phyloP scores from a whole-genome alignment of 1,140 invertebrate genomes.

The Orius insidiosus region DNA sequence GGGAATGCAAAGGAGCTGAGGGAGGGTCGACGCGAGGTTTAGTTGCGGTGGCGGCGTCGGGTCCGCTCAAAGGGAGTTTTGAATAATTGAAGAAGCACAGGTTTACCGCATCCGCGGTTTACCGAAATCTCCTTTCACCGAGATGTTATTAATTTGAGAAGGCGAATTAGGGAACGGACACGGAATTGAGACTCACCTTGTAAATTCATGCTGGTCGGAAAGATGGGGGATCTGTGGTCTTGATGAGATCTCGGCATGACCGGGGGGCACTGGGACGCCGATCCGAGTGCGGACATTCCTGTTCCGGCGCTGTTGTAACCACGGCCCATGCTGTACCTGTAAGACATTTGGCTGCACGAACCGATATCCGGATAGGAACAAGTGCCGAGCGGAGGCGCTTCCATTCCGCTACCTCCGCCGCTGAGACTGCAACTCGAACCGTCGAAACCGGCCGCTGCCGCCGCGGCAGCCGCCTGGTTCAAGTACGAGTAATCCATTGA shows the following conservation, averaged over 20 bases:
- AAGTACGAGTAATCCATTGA: conserved; percentile 53
- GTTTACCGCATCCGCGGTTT: too few relatives aligned
- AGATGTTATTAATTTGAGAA: too few relatives aligned
- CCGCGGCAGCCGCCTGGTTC: conserved; percentile 43
- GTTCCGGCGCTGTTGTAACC: conserved; percentile 25
- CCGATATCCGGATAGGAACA: conserved; percentile 68
- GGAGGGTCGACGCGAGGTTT: too few relatives aligned
- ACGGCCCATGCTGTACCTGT: conserved; percentile 40
- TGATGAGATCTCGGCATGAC: conserved; percentile 19
- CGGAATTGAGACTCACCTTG: conserved; percentile 36
- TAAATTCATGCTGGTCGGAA: conserved; percentile 42
- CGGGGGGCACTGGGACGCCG: conserved; percentile 18
- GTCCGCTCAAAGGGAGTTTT: too few relatives aligned
- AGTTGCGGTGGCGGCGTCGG: too few relatives aligned
- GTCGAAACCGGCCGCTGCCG: conserved; percentile 39
- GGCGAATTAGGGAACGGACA: conserved; percentile 11
- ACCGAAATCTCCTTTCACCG: too few relatives aligned
- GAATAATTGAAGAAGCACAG: too few relatives aligned
- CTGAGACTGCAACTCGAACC: conserved; percentile 42
- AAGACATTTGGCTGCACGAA: conserved; percentile 66
- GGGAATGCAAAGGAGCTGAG: too few relatives aligned
- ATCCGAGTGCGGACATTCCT: conserved; percentile 26
- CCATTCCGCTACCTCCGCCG: conserved; percentile 28
- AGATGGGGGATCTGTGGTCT: conserved; percentile 39
- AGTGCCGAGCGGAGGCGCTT: conserved; percentile 42